Evolutionary conservation across 2,797 vertebrate species (phyloP).

Genomic region (Pseudochirops cupreus): DNA sequence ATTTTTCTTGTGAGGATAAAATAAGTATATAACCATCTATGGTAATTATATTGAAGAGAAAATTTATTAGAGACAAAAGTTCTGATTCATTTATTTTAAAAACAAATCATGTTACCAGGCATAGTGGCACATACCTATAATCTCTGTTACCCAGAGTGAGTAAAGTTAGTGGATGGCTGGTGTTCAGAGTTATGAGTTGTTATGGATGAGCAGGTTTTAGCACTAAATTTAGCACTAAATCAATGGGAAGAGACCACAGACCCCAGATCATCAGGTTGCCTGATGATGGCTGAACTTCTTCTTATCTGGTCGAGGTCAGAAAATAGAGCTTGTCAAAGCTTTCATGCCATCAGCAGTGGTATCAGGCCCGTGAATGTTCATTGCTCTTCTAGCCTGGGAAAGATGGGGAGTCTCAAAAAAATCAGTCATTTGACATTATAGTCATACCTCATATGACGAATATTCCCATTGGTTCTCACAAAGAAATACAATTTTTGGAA

Average conservation of each 20-base stretch:
- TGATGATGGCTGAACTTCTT: background rate
- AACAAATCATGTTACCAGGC: background rate
- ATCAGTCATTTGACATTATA: background rate
- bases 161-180: background rate
- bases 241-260: background rate
- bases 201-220: background rate
- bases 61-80: background rate
- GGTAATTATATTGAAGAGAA: background rate
- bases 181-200: background rate
- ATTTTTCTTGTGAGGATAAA: background rate
- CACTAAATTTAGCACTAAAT: background rate
- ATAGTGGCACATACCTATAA: background rate
- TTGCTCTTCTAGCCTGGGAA: background rate
- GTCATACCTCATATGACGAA: background rate
- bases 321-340: background rate
- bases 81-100: background rate
- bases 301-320: background rate
- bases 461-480: background rate
- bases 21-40: background rate
- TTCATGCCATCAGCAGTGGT: background rate
- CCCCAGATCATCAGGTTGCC: background rate
- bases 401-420: background rate
- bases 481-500: background rate
- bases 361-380: background rate
- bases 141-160: background rate